Evolutionary conservation across 2,797 vertebrate genomes (phyloP).

Genomic region (Eulemur rubriventer): DNA sequence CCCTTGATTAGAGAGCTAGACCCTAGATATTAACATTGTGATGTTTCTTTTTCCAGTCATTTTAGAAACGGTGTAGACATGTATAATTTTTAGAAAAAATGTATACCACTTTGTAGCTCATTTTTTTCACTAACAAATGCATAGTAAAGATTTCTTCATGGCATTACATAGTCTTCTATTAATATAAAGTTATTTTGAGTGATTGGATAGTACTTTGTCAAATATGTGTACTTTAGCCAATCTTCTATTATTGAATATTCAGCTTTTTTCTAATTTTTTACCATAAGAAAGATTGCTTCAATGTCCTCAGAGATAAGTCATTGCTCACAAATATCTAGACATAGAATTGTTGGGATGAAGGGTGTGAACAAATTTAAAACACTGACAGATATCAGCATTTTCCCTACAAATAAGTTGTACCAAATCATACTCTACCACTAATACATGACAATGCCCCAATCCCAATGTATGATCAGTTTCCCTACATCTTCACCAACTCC

Average conservation of each 20-base stretch:
- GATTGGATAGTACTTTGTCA: background rate
- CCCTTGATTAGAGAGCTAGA: background rate
- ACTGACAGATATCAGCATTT: background rate
- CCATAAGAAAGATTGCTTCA: background rate
- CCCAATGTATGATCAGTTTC: background rate
- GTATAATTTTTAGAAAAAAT: background rate
- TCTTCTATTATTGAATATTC: background rate
- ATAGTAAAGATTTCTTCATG: background rate
- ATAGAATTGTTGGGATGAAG: background rate
- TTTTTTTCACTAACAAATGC: background rate
- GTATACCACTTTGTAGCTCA: background rate
- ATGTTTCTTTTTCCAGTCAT: background rate
- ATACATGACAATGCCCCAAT: background rate
- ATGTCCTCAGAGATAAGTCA: background rate
- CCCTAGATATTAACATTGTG: background rate
- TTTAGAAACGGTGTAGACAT: background rate
- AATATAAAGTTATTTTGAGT: slow-evolving; percentile 11
- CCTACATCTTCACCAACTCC: background rate
- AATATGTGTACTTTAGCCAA: background rate
- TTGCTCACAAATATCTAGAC: background rate
- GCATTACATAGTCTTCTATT: background rate
- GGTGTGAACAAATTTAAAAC: slow-evolving; percentile 36
- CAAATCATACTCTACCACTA: background rate
- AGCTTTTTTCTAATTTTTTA: background rate
- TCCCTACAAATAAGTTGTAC: background rate